phyloP scores from a whole-genome alignment of 2,888 invertebrate genomes.

The Heliconius cydno region DNA sequence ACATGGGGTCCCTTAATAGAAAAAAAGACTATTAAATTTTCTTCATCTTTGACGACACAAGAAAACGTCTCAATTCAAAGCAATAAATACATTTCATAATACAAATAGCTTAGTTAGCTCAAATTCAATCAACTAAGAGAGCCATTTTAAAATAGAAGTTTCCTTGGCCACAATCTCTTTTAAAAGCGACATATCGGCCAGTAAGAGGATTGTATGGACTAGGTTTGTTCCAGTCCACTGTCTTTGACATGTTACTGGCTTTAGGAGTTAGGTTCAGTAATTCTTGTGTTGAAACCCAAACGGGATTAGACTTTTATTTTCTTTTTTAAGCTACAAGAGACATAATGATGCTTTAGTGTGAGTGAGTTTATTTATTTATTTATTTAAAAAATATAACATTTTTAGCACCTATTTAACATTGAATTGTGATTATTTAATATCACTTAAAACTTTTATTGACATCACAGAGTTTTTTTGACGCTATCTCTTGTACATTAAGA shows the following conservation, averaged over 20 bases:
- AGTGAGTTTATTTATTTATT: too few species aligned
- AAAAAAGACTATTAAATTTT: too few species aligned
- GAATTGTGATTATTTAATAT: too few species aligned
- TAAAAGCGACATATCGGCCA: constrained; percentile 36
- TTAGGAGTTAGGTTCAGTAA: constrained; percentile 34
- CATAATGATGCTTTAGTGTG: constrained; percentile 10
- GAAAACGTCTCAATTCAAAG: background rate
- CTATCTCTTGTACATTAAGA: too few species aligned
- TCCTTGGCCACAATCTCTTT: constrained; percentile 36
- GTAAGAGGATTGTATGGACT: constrained; percentile 42
- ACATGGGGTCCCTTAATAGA: too few species aligned
- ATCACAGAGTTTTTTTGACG: too few species aligned
- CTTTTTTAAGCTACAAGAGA: background rate
- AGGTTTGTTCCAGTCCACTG: constrained; percentile 43
- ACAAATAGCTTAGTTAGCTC: constrained; percentile 24
- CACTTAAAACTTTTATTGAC: too few species aligned
- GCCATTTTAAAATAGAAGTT: constrained; percentile 26
- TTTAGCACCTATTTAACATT: too few species aligned
- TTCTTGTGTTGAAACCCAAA: constrained; percentile 32
- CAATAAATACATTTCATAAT: background rate
- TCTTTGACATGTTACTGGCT: constrained; percentile 45
- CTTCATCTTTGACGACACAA: background rate
- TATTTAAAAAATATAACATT: too few species aligned
- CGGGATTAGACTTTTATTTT: constrained; percentile 17
- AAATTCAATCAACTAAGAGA: constrained; percentile 30